phyloP scores from a whole-genome alignment of 2,113 vertebrate genomes.

The Jaculus jaculus region DNA sequence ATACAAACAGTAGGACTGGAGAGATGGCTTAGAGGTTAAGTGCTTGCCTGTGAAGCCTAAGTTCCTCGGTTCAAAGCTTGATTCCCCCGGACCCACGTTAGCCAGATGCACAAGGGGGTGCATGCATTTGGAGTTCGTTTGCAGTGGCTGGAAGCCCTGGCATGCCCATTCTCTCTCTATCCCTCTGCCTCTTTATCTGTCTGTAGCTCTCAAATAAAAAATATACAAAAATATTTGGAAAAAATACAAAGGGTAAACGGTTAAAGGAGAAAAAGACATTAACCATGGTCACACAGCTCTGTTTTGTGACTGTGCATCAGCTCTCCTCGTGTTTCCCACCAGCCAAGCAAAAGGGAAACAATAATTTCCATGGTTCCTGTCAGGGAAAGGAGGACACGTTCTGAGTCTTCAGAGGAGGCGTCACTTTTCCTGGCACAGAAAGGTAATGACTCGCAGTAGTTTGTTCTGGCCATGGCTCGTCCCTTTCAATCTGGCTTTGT shows the following conservation, averaged over 20 bases:
- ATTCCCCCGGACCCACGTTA: too few species aligned
- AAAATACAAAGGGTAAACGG: not conserved
- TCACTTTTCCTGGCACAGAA: not conserved
- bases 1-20: not conserved
- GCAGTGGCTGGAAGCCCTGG: too few species aligned
- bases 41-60: too few species aligned
- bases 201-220: too few species aligned
- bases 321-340: not conserved
- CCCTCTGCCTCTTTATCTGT: too few species aligned
- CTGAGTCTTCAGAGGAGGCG: not conserved
- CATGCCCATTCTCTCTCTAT: too few species aligned
- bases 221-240: too few species aligned
- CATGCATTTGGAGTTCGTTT: too few species aligned
- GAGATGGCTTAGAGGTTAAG: too few species aligned
- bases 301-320: accelerated
- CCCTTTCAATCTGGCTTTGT: not conserved
- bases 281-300: not conserved
- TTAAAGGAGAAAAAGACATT: not conserved
- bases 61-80: too few species aligned
- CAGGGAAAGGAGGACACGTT: not conserved
- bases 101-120: too few species aligned
- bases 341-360: not conserved
- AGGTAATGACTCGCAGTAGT: not conserved
- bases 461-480: not conserved
- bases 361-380: not conserved